phyloP scores from a whole-genome alignment of 2,797 vertebrate genomes.

The Chanos chanos region DNA sequence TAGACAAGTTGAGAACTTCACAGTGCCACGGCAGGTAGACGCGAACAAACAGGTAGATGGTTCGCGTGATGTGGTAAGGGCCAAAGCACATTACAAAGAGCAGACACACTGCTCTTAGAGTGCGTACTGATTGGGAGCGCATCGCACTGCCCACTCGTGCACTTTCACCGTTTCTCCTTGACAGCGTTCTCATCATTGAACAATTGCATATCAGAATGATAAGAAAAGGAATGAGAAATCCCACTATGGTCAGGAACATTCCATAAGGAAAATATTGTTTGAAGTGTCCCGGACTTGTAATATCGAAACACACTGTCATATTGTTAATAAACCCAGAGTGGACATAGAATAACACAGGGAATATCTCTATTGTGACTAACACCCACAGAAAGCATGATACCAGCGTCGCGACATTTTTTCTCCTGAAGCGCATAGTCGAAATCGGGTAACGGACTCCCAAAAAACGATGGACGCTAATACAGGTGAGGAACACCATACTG shows the following conservation, averaged over 20 bases:
- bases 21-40: constrained; percentile 46
- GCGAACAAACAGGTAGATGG: constrained; percentile 44
- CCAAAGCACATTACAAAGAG: constrained; percentile 59
- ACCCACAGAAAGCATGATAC: constrained; percentile 40
- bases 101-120: constrained; percentile 41
- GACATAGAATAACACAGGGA: constrained; percentile 55
- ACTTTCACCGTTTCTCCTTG: neutral
- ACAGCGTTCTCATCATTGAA: constrained; percentile 53
- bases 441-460: constrained; percentile 63
- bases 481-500: constrained; percentile 63
- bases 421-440: constrained; percentile 45
- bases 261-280: constrained; percentile 50
- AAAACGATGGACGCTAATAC: constrained; percentile 62
- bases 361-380: constrained; percentile 47
- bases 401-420: constrained; percentile 16
- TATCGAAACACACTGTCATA: constrained; percentile 56
- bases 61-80: constrained; percentile 55
- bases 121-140: constrained; percentile 52
- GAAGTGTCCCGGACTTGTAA: constrained; percentile 45
- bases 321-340: constrained; percentile 44
- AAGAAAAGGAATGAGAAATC: constrained; percentile 58
- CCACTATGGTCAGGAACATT: constrained; percentile 38
- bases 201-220: constrained; percentile 52
- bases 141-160: fast-evolving
- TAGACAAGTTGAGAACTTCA: constrained; percentile 32